Conservation (phyloP, 2,113 vertebrate species). For the Tragelaphus scriptus region DNA sequence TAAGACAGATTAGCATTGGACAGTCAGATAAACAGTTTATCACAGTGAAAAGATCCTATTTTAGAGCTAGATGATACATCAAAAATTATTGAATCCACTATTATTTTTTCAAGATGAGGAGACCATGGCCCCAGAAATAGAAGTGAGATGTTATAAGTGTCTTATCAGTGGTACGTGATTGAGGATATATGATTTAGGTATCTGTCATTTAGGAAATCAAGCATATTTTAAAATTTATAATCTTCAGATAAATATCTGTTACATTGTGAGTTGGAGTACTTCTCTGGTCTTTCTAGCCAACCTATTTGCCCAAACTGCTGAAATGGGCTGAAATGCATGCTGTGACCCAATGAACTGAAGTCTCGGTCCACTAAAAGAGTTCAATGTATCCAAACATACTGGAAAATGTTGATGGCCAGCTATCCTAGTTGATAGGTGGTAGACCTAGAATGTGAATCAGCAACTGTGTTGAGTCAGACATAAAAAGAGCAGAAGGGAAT, state of each 20-base stretch:
- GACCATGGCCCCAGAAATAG: neutral
- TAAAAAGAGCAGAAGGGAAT: neutral
- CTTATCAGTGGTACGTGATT: neutral
- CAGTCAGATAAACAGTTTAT: neutral
- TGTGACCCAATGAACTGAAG: neutral
- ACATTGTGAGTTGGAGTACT: too few relatives aligned
- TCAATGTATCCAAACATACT: neutral
- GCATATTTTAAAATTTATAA: neutral
- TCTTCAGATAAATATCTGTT: neutral
- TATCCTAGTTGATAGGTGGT: neutral
- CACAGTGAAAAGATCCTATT: neutral
- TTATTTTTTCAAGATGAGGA: neutral
- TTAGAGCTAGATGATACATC: neutral
- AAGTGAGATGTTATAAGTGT: neutral
- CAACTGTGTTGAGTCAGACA: neutral
- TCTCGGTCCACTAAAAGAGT: neutral
- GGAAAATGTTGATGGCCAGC: neutral
- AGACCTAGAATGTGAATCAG: neutral
- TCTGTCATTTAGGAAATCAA: neutral
- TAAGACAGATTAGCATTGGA: neutral
- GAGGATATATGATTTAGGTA: neutral
- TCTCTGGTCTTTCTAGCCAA: neutral
- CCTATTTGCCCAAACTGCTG: neutral
- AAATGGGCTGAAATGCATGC: neutral
- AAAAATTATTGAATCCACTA: neutral